These are phyloP conservation scores for Lepus americanus DNA, from an alignment of 2,113 vertebrate species.

Conservation along the genomic window DNA sequence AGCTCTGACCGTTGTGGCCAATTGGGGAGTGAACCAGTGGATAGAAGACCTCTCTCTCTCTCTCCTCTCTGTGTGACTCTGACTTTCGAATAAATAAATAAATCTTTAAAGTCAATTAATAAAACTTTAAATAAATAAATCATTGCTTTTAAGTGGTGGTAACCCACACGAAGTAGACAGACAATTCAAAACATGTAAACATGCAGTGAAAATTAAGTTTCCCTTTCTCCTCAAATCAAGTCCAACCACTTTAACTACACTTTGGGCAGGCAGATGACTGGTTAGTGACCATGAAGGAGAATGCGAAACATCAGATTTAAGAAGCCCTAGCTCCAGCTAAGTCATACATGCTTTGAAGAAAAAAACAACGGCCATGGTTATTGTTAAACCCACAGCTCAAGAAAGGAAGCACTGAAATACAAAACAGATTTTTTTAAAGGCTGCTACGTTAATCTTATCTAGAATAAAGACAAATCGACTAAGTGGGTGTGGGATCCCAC, in stretches of 20 bases:
- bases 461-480: conserved; percentile 19
- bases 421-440: conserved; percentile 60
- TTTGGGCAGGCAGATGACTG: background rate
- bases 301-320: background rate
- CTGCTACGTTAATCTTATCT: background rate
- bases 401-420: conserved; percentile 16
- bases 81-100: too few relatives aligned
- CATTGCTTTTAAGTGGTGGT: background rate
- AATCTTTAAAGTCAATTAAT: too few relatives aligned
- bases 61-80: too few relatives aligned
- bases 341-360: conserved; percentile 18
- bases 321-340: background rate
- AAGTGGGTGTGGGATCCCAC: conserved; percentile 26
- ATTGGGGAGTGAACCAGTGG: too few relatives aligned
- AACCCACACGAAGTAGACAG: background rate
- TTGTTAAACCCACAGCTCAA: conserved; percentile 33
- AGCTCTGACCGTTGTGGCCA: too few relatives aligned
- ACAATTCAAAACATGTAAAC: conserved; percentile 36
- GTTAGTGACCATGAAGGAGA: background rate
- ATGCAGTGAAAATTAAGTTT: conserved; percentile 24
- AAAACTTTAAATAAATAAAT: background rate
- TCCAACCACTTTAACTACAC: background rate
- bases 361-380: background rate
- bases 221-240: conserved; percentile 1
- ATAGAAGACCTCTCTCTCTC: too few relatives aligned